Base-by-base conservation (phyloP, 2,797 vertebrate genomes). In the Arctocebus calabarensis region DNA sequence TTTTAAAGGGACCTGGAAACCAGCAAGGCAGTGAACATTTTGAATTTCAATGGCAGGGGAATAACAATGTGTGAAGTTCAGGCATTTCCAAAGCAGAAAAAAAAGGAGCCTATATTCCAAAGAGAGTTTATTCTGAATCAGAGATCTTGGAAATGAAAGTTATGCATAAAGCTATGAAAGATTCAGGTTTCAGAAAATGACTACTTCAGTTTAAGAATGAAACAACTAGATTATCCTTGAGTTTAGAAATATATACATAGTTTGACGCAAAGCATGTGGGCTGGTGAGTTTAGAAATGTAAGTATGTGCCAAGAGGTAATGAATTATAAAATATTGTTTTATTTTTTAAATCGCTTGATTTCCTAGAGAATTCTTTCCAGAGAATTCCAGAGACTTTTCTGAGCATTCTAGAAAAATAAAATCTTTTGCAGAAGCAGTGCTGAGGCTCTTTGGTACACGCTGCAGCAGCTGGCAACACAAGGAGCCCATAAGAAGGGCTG, bases 1-100 rank as follows among this genome's bases (percentile, higher is more conserved):
- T 98, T 98, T 98, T 70, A 95, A 98, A 98, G 98, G 96, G 97
- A 96, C 96, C 84, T 95, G 88, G 91, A 98, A 98, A 98, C 94
- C 97, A 98, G 94, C 32, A 96, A 77, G 78, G 88, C 70, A 85
- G 82, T 19, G 85, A 83, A 97, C 87, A 87, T 97, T 98, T 98
- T 98, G 97, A 98, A 97, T 98, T 98, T 97, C 96, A 98, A 22
- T 61, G 70, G 52, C 88, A 98, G 97, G 87, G 73, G 55, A 98
- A 98, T 97, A 98, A 98, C 95, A 97, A 98, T 95, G 94, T 96
- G 94, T 75, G 61, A 97, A 98, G 97, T 97, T 98, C 95, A 97
- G 98, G 96, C 90, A 98, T 61, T 40, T n/a, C 16, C 14, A 20
- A 97, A 98, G 97, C 96, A 97, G 97, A 97, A 97, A 97, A 98